Evolutionary conservation across 2,797 vertebrate species (phyloP).

Genomic region (Margarornis squamiger): DNA sequence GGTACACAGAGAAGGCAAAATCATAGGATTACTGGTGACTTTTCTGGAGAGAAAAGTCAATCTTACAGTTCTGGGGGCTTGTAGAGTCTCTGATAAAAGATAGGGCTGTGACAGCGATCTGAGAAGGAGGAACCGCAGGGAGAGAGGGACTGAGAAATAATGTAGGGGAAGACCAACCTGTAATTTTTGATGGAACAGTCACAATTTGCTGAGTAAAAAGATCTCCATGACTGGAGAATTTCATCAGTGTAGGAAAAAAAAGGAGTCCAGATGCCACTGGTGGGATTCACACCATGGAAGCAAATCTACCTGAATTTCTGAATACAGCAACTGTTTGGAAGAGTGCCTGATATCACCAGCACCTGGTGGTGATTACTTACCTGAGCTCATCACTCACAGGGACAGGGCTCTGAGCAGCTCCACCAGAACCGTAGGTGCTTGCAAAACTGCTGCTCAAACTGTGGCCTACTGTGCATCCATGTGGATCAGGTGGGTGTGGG

Average conservation of each 20-base stretch:
- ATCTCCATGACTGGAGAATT: background rate
- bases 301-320: background rate
- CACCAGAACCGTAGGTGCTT: background rate
- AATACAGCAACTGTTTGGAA: background rate
- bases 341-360: background rate
- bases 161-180: background rate
- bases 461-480: background rate
- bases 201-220: background rate
- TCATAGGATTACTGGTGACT: background rate
- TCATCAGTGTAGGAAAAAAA: background rate
- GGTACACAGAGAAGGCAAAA: slow-evolving; percentile 27
- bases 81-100: slow-evolving; percentile 40
- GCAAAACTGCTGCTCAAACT: background rate
- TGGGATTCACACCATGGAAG: rapidly evolving
- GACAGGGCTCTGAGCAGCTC: background rate
- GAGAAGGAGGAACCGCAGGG: background rate
- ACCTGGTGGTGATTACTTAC: background rate
- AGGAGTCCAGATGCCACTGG: background rate
- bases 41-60: slow-evolving; percentile 3
- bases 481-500: rapidly evolving
- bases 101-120: background rate
- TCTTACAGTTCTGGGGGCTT: slow-evolving; percentile 19
- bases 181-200: background rate
- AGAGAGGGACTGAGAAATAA: background rate
- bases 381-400: background rate